A percentile compares a stretch with the other conserved stretches of the same genome.
These are phyloP conservation scores for Linnaemya tessellans DNA, from an alignment of 2,888 invertebrate species.

Conservation along the genomic window DNA sequence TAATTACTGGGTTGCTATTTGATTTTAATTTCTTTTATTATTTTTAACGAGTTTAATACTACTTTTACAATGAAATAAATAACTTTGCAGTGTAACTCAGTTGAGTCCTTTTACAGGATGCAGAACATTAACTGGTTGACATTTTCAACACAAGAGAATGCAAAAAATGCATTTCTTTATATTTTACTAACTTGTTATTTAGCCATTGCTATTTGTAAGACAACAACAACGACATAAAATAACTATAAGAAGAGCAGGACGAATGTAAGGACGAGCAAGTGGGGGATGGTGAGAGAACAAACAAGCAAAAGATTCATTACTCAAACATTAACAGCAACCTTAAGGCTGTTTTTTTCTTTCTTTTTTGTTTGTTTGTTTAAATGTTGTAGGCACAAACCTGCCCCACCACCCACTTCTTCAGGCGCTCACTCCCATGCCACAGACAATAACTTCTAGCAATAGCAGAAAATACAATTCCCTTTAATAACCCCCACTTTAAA, in stretches of 20 bases:
- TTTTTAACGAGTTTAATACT: no score
- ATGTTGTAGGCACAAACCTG: slow-evolving; percentile 28
- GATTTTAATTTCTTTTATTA: no score
- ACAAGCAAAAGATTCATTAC: slow-evolving; percentile 64
- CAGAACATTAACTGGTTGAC: slow-evolving; percentile 6
- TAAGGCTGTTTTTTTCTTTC: slow-evolving; percentile 40
- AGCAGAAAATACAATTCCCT: slow-evolving; percentile 8
- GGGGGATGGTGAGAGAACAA: slow-evolving; percentile 44
- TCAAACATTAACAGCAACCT: slow-evolving; percentile 67
- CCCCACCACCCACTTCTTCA: neutral
- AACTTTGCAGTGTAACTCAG: neutral
- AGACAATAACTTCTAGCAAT: slow-evolving; percentile 24
- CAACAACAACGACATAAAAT: slow-evolving; percentile 18
- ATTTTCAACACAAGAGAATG: neutral
- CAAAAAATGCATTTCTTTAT: slow-evolving; percentile 42
- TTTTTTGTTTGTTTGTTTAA: neutral
- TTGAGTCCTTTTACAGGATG: slow-evolving; percentile 8
- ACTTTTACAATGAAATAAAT: no score
- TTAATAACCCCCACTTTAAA: neutral
- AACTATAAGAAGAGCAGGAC: slow-evolving; percentile 18
- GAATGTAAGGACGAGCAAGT: slow-evolving; percentile 46
- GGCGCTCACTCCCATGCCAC: neutral
- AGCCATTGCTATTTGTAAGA: slow-evolving; percentile 52
- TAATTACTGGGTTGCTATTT: no score
- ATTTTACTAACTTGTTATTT: slow-evolving; percentile 42